A percentile compares a stretch with the other conserved stretches of the same genome.
These are phyloP conservation scores for human DNA, from an alignment of 2,113 vertebrate genomes.

Conservation along the genomic window DNA sequence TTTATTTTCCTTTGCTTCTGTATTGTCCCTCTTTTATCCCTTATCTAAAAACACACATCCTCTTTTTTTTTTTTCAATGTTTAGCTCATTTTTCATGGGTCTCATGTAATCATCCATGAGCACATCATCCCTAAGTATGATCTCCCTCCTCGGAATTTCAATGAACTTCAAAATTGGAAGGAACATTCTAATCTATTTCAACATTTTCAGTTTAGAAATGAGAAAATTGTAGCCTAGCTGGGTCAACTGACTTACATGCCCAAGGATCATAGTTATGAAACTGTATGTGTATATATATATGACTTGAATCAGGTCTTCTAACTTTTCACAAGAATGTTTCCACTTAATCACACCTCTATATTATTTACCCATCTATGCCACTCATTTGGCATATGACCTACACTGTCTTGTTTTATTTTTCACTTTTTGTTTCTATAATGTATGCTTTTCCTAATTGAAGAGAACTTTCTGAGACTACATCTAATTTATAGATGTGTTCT, in stretches of 20 bases:
- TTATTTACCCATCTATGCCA: background rate
- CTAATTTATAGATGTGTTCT: background rate
- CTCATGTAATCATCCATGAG: background rate
- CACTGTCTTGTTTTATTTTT: background rate
- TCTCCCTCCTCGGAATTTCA: background rate
- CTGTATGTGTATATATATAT: background rate
- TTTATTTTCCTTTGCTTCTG: background rate
- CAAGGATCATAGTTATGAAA: background rate
- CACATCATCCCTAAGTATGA: background rate
- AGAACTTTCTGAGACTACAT: background rate
- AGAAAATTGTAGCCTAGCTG: background rate
- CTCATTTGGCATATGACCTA: background rate
- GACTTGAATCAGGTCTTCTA: background rate
- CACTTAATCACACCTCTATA: background rate
- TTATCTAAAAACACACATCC: background rate
- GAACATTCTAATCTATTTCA: background rate
- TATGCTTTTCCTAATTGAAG: background rate
- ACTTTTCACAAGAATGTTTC: background rate
- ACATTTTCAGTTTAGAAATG: constrained; percentile 12
- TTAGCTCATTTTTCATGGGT: background rate
- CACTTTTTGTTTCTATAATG: background rate
- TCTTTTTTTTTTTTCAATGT: background rate
- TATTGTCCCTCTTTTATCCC: background rate
- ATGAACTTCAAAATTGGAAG: background rate
- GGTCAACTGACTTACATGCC: background rate